A percentile compares a stretch with the other conserved stretches of the same genome.
Conservation (phyloP, 2,113 vertebrate genomes). For the Gnathonemus echidnorhynchus region DNA sequence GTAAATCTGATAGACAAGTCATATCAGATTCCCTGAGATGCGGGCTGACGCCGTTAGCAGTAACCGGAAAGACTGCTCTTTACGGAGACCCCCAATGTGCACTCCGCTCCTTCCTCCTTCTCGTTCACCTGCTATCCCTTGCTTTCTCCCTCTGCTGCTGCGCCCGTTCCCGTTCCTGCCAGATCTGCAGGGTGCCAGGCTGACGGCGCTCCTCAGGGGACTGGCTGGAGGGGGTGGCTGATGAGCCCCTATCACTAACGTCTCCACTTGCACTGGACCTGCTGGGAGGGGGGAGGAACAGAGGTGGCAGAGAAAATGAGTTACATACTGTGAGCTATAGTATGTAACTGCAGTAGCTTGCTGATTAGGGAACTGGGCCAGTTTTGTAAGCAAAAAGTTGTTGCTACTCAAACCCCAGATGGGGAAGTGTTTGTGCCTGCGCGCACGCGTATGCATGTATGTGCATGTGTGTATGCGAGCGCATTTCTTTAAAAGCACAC, state of each 20-base stretch:
- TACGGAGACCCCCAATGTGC: not conserved
- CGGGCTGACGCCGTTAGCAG: not conserved
- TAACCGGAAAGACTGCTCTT: not conserved
- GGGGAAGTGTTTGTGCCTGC: not conserved
- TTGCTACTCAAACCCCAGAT: not conserved
- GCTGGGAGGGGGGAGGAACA: not conserved
- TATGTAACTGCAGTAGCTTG: not conserved
- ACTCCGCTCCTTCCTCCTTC: not conserved
- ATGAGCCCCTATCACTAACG: constrained; percentile 22
- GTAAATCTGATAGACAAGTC: not conserved
- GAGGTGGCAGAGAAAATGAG: not conserved
- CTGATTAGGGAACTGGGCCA: not conserved
- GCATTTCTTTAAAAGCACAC: not conserved
- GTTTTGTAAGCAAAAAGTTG: not conserved
- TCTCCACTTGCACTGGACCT: constrained; percentile 31
- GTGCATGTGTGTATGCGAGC: not conserved
- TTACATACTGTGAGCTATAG: no score
- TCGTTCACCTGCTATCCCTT: constrained; percentile 44
- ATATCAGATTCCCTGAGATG: not conserved
- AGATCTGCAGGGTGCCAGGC: constrained; percentile 71
- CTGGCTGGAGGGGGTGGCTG: constrained; percentile 46
- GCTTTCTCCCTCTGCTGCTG: constrained; percentile 57
- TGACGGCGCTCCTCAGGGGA: constrained; percentile 62
- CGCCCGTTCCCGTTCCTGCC: constrained; percentile 76
- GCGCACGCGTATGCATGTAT: not conserved